Conservation (phyloP, 2,113 vertebrate species). For the Vanacampus margaritifer region DNA sequence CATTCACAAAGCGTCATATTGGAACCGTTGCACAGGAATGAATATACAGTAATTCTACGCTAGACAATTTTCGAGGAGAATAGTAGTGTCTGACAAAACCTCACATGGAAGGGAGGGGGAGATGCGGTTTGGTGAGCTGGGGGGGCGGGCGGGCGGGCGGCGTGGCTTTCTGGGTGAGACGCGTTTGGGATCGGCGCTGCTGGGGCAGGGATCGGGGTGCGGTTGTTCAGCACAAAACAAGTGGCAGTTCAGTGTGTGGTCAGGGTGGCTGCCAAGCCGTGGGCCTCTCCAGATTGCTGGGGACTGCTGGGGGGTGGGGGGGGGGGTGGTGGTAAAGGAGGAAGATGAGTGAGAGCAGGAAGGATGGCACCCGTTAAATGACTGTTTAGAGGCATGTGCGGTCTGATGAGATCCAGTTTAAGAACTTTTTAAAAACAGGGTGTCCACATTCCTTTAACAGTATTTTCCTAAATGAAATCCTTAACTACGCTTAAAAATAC, state of each 20-base stretch:
- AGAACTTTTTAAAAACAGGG: background rate
- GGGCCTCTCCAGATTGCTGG: constrained; percentile 69
- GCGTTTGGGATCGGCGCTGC: constrained; percentile 50
- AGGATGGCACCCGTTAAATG: constrained; percentile 77
- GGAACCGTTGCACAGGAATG: constrained; percentile 46
- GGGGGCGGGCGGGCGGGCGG: constrained; percentile 23
- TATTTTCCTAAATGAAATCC: background rate
- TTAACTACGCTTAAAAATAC: background rate
- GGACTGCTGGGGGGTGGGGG: constrained; percentile 58
- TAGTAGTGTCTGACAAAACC: constrained; percentile 46
- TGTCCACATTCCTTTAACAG: background rate
- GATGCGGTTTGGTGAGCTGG: constrained; percentile 61
- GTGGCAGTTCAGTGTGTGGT: constrained; percentile 77
- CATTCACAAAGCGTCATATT: constrained; percentile 40
- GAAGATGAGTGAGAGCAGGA: constrained; percentile 74
- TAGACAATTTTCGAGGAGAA: constrained; percentile 51
- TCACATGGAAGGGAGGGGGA: constrained; percentile 40
- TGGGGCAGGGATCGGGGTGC: constrained; percentile 35
- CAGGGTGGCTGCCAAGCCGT: constrained; percentile 70
- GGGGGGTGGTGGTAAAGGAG: constrained; percentile 53
- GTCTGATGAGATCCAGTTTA: constrained; percentile 11
- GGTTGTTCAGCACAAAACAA: constrained; percentile 59
- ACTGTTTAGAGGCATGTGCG: constrained; percentile 50
- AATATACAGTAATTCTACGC: constrained; percentile 53
- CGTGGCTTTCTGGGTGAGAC: constrained; percentile 30